Percentiles rank a stretch among this genome's conserved stretches.
These are phyloP conservation scores for Ceyx melanurus DNA, from an alignment of 2,113 vertebrate genomes.

Conservation along the genomic window DNA sequence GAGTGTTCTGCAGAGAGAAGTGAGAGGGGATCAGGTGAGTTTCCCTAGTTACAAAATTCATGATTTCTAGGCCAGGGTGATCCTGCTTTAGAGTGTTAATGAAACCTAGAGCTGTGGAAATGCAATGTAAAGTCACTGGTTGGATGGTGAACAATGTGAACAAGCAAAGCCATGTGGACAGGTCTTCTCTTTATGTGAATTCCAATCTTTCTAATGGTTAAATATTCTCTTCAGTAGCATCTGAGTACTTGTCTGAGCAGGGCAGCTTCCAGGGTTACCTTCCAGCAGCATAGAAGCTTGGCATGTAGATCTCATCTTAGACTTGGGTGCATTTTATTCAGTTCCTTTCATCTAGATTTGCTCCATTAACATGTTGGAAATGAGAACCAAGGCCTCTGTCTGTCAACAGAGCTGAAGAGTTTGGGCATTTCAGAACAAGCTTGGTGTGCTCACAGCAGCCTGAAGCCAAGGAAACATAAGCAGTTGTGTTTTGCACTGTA, in stretches of 20 bases:
- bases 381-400: neutral
- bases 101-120: neutral
- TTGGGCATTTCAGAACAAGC: neutral
- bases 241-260: neutral
- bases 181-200: neutral
- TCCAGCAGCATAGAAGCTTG: neutral
- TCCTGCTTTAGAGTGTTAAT: neutral
- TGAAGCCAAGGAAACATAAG: neutral
- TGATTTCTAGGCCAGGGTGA: neutral
- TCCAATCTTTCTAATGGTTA: neutral
- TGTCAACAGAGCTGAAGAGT: neutral
- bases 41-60: neutral
- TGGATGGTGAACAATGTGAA: neutral
- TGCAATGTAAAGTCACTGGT: fast-evolving
- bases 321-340: neutral
- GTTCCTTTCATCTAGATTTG: neutral
- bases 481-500: neutral
- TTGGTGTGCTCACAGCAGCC: neutral
- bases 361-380: neutral
- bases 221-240: neutral
- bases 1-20: neutral
- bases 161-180: neutral
- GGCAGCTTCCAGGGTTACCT: neutral
- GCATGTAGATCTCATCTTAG: neutral
- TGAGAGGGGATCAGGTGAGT: neutral